phyloP scores from a whole-genome alignment of 1,140 invertebrate genomes.

The Drosophila melanica region DNA sequence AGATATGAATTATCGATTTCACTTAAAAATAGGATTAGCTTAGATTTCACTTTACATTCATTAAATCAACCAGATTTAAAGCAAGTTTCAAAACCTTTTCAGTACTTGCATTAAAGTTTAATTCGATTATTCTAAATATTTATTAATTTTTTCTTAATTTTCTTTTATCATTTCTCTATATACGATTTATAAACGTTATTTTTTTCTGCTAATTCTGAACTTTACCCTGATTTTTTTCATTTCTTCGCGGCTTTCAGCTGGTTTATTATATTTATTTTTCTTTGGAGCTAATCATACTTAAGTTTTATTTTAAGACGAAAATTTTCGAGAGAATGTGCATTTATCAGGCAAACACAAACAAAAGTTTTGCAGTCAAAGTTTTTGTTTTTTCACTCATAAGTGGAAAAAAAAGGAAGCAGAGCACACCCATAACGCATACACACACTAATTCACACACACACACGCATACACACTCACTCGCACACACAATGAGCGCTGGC shows the following conservation, averaged over 20 bases:
- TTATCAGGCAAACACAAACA: constrained; percentile 41
- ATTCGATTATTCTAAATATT: too few relatives aligned
- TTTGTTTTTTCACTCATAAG: neutral
- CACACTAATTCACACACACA: constrained; percentile 10
- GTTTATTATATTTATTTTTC: constrained; percentile 1
- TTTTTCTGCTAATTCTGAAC: too few relatives aligned
- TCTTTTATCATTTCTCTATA: neutral
- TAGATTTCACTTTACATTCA: too few relatives aligned
- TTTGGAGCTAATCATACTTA: constrained; percentile 22
- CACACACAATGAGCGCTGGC: neutral
- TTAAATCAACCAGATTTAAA: too few relatives aligned
- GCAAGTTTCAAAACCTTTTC: too few relatives aligned
- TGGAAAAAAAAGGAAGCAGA: constrained; percentile 15
- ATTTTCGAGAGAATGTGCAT: constrained; percentile 24
- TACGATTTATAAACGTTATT: neutral
- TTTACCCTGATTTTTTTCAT: neutral
- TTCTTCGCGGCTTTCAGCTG: constrained; percentile 12
- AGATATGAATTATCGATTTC: too few relatives aligned
- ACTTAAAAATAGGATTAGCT: too few relatives aligned
- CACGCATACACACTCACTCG: neutral
- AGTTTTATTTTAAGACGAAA: constrained; percentile 17
- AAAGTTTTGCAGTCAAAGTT: constrained; percentile 29
- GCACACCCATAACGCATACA: constrained; percentile 26
- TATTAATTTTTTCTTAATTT: neutral
- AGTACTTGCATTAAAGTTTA: too few relatives aligned